Evolutionary conservation across 2,797 vertebrate genomes (phyloP).

Genomic region (Ibycter americanus): DNA sequence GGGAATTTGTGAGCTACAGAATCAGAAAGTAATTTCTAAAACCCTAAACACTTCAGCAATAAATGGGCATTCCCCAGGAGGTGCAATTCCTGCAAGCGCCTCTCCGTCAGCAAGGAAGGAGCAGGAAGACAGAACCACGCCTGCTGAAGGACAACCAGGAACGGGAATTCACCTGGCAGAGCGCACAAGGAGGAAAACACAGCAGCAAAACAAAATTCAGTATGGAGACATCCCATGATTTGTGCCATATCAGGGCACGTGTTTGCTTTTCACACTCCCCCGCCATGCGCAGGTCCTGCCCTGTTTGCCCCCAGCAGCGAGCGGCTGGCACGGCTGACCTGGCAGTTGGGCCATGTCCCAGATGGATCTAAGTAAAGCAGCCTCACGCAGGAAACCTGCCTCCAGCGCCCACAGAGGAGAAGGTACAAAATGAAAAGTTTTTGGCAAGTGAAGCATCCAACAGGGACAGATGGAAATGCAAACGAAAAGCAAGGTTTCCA

Average conservation of each 20-base stretch:
- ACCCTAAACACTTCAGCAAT: not conserved
- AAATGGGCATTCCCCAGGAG: not conserved
- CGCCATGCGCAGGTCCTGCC: not conserved
- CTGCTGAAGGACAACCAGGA: not conserved
- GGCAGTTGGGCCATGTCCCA: not conserved
- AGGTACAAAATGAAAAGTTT: not conserved
- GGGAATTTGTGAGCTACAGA: not conserved
- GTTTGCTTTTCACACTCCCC: not conserved
- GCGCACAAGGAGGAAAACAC: not conserved
- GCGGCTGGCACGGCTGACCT: not conserved
- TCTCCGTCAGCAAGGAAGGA: rapidly evolving
- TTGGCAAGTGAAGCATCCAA: not conserved
- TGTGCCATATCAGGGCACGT: rapidly evolving
- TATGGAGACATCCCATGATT: not conserved
- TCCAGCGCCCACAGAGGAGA: not conserved
- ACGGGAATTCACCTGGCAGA: not conserved
- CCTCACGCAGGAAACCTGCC: rapidly evolving
- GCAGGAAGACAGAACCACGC: not conserved
- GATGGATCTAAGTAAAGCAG: not conserved
- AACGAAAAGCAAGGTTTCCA: not conserved
- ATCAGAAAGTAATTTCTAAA: not conserved
- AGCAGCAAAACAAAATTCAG: not conserved
- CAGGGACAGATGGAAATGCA: not conserved
- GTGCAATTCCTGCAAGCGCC: not conserved
- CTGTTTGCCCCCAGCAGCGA: rapidly evolving